Conservation (phyloP, 2,888 invertebrate species). For the Ectemnius lituratus region DNA sequence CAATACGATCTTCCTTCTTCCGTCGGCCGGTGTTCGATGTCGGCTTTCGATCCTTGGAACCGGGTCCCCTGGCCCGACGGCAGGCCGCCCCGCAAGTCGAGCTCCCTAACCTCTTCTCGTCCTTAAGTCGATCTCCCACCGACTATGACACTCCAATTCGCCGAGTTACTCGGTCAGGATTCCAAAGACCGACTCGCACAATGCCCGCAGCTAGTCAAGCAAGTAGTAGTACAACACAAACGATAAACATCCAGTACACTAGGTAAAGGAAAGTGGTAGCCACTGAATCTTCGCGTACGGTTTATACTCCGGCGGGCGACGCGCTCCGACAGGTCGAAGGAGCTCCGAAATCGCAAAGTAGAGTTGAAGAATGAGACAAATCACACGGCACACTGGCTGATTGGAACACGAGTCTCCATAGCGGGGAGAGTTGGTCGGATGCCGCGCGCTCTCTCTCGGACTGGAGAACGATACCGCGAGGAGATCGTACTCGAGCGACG, state of each 20-base stretch:
- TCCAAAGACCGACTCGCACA: too few species aligned
- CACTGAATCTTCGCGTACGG: too few species aligned
- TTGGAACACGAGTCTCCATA: conserved; percentile 48
- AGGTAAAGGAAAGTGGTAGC: too few species aligned
- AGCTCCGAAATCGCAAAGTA: too few species aligned
- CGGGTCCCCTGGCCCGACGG: background rate
- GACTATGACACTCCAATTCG: background rate
- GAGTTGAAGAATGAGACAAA: too few species aligned
- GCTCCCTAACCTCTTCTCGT: background rate
- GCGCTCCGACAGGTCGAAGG: too few species aligned
- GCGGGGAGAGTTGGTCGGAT: background rate
- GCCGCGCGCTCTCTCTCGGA: background rate
- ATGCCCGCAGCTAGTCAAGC: background rate
- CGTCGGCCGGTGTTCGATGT: conserved; percentile 5
- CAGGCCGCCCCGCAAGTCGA: background rate
- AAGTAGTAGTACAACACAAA: background rate
- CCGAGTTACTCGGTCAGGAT: too few species aligned
- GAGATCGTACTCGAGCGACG: conserved; percentile 36
- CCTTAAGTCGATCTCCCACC: background rate
- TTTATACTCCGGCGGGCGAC: too few species aligned
- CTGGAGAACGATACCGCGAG: conserved; percentile 29
- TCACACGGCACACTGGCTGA: background rate
- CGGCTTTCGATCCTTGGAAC: conserved; percentile 3
- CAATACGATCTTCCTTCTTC: conserved; percentile 6
- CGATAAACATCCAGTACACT: too few species aligned